These are phyloP conservation scores for Rhizoglyphus robini DNA, from an alignment of 1,140 invertebrate genomes.

Conservation along the genomic window DNA sequence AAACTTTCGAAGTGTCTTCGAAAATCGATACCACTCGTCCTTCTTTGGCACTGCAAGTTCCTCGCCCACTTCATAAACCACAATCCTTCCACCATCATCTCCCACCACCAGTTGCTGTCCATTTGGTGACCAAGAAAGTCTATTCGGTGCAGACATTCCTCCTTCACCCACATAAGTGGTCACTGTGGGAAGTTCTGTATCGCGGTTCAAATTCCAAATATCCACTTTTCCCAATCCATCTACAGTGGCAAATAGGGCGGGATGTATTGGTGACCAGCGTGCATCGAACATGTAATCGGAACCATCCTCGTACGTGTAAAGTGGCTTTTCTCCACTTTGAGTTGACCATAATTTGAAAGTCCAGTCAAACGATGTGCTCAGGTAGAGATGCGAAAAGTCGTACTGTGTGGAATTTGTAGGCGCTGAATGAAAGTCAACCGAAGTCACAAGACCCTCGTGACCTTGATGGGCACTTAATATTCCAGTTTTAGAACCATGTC, in stretches of 20 bases:
- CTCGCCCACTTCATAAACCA: constrained; percentile 92
- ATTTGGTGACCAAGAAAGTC: constrained; percentile 81
- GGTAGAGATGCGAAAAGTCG: constrained; percentile 89
- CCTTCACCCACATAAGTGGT: constrained; percentile 66
- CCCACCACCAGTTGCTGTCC: constrained; percentile 82
- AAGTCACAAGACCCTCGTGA: constrained; percentile 84
- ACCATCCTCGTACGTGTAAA: constrained; percentile 97
- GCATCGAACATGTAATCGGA: constrained; percentile 94
- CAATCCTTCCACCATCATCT: constrained; percentile 82
- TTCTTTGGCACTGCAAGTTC: no score
- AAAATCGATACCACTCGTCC: no score
- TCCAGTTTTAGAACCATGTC: constrained; percentile 80
- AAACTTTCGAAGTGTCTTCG: not conserved
- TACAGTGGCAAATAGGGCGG: constrained; percentile 86
- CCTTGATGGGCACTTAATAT: constrained; percentile 81
- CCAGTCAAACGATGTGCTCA: constrained; percentile 96
- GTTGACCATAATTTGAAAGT: constrained; percentile 94
- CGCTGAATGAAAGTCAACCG: constrained; percentile 70
- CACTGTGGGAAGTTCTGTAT: constrained; percentile 80
- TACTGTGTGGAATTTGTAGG: constrained; percentile 62
- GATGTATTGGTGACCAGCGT: constrained; percentile 96
- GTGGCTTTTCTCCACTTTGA: constrained; percentile 81
- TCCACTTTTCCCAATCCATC: constrained; percentile 84
- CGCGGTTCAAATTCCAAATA: constrained; percentile 91
- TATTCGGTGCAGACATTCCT: constrained; percentile 65